These are phyloP conservation scores for Itoplectis maculator DNA, from an alignment of 2,888 invertebrate genomes.

Conservation along the genomic window DNA sequence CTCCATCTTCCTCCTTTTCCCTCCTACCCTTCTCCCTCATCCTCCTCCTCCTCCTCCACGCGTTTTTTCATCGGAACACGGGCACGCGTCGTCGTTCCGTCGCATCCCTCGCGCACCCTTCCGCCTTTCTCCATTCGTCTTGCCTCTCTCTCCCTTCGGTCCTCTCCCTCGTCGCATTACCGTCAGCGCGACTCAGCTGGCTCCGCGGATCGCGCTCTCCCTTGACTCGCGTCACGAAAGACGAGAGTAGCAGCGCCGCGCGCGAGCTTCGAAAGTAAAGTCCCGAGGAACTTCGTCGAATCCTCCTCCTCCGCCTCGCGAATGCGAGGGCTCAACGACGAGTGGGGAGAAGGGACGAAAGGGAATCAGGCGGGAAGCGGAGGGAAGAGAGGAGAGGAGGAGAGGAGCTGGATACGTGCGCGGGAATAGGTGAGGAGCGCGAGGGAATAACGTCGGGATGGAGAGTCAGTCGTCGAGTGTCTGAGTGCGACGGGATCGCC, in stretches of 20 bases:
- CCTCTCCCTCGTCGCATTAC: constrained; percentile 58
- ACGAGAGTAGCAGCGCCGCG: background rate
- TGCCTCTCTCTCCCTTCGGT: constrained; percentile 47
- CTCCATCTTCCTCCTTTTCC: constrained; percentile 40
- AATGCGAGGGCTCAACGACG: constrained; percentile 35
- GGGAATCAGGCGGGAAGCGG: constrained; percentile 29
- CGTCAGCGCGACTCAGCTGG: constrained; percentile 50
- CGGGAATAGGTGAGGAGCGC: constrained; percentile 21
- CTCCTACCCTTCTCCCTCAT: constrained; percentile 12
- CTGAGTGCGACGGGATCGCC: constrained; percentile 46
- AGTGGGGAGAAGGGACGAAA: constrained; percentile 24
- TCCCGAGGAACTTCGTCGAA: constrained; percentile 77
- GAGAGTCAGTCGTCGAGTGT: constrained; percentile 56
- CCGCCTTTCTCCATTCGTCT: constrained; percentile 44
- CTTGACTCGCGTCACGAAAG: constrained; percentile 8
- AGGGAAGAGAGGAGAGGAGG: constrained; percentile 11
- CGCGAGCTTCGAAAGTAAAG: constrained; percentile 44
- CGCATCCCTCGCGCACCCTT: constrained; percentile 48
- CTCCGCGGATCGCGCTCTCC: constrained; percentile 3
- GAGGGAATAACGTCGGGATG: constrained; percentile 33
- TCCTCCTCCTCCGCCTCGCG: constrained; percentile 58
- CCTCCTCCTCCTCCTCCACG: background rate
- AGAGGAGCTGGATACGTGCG: constrained; percentile 23
- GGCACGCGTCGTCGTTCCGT: constrained; percentile 58
- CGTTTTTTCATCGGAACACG: constrained; percentile 45